Conservation (phyloP, 2,113 vertebrate genomes). For the Perca schrenkii region DNA sequence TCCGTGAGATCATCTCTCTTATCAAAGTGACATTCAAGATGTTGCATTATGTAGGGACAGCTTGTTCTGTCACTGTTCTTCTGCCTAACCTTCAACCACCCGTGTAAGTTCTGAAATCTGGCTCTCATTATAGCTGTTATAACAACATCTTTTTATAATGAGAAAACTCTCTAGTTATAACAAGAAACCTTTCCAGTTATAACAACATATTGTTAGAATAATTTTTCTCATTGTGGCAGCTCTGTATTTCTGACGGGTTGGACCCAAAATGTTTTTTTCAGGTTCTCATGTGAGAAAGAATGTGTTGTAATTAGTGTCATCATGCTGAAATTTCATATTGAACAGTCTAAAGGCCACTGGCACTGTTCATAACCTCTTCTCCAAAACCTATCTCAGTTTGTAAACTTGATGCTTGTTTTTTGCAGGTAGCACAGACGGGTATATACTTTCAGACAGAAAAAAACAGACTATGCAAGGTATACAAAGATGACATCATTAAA, state of each 20-base stretch:
- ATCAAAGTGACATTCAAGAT: slow-evolving; percentile 36
- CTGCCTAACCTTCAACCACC: slow-evolving; percentile 47
- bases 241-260: background rate
- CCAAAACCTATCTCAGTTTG: background rate
- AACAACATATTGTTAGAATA: background rate
- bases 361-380: background rate
- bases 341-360: background rate
- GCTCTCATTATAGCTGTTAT: background rate
- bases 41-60: slow-evolving; percentile 20
- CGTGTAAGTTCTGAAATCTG: slow-evolving; percentile 12
- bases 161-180: background rate
- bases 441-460: background rate
- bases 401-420: background rate
- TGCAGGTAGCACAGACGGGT: background rate
- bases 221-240: background rate
- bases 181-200: background rate
- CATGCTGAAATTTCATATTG: background rate
- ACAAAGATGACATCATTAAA: background rate
- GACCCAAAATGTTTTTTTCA: background rate
- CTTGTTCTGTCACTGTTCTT: slow-evolving; percentile 37
- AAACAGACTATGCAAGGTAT: background rate
- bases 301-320: background rate
- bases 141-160: background rate
- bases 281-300: background rate
- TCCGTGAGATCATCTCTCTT: slow-evolving; percentile 26